Base-by-base conservation (phyloP, 2,797 vertebrate species). In the Darevskia nairensis region DNA sequence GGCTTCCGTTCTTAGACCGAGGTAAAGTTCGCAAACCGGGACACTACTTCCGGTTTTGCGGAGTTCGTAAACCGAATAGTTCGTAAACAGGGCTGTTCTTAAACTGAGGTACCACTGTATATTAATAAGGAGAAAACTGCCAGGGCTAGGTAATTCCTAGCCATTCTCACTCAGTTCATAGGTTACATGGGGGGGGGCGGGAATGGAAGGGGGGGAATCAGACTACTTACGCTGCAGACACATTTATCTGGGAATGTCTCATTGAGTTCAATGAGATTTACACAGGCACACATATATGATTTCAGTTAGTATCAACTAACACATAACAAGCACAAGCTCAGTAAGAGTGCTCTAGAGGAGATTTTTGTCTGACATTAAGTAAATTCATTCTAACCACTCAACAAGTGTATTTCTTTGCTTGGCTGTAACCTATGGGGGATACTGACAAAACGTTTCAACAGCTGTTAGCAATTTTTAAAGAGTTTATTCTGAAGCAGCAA, bases 401-500 rank as follows among this genome's bases (percentile, higher is more conserved):
- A 32, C 71, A 86, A 76, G 25, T 85, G 32, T 4, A 89, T 74
- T 46, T 86, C 72, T 82, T 86, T 44, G 1, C 59, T 81, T 41
- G 32, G 32, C 55, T 85, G 15, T 41, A 84, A 69, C 59, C 76
- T 85, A 69, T 74, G 32, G 32, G 50, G 41, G 46, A 89, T 76
- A 81, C 78, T 89, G 83, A 64, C 41, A 75, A 85, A 84, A 69
- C 61, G 21, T 76, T 74, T 55, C 50, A 85, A 85, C 88, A 89
- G 83, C 69, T 89, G 83, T 15, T 85, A 76, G 69, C 80, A 89
- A 89, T 89, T 85, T 75, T 89, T 66, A 75, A 74, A 75, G 21
- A 89, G 77, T 80, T 88, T 50, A 89, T 89, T 81, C 81, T 89
- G 83, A 85, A 85, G 35, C 78, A 68, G 55, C 83, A 85, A 68